Percentiles rank a stretch among this genome's conserved stretches.
These are phyloP conservation scores for Apamea epomidion DNA, from an alignment of 2,888 invertebrate species.

Conservation along the genomic window DNA sequence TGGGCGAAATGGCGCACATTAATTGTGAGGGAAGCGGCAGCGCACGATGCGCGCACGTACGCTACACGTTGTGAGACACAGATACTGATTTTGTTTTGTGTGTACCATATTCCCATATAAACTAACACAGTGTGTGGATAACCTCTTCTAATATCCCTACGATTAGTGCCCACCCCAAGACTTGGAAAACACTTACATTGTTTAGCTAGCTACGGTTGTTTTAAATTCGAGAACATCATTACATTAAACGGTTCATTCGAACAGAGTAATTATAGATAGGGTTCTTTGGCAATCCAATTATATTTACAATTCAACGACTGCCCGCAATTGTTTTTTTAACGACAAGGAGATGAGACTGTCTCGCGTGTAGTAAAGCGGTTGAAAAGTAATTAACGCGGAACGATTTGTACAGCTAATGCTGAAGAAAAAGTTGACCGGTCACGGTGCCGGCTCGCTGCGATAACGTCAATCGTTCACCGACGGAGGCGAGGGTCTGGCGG, in stretches of 20 bases:
- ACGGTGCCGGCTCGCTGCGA: slow-evolving; percentile 70
- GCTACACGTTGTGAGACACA: slow-evolving; percentile 43
- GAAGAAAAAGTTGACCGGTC: slow-evolving; percentile 71
- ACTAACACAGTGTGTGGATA: slow-evolving; percentile 31
- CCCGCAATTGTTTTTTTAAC: slow-evolving; percentile 74
- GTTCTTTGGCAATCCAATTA: slow-evolving; percentile 77
- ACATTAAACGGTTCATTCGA: slow-evolving; percentile 75
- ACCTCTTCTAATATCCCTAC: not conserved
- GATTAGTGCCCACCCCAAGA: not conserved
- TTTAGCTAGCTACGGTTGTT: slow-evolving; percentile 66
- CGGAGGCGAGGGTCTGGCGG: slow-evolving; percentile 61
- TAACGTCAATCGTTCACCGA: slow-evolving; percentile 76
- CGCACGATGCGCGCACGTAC: slow-evolving; percentile 46
- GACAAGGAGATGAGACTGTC: slow-evolving; percentile 74
- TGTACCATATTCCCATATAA: slow-evolving; percentile 55
- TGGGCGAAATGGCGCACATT: slow-evolving; percentile 80
- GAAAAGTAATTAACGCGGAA: slow-evolving; percentile 80
- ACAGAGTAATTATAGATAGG: slow-evolving; percentile 78
- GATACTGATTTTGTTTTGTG: slow-evolving; percentile 67
- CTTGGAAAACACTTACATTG: slow-evolving; percentile 62
- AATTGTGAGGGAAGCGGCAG: slow-evolving; percentile 75
- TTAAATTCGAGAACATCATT: slow-evolving; percentile 75
- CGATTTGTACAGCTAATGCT: slow-evolving; percentile 75
- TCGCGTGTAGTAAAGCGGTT: slow-evolving; percentile 78
- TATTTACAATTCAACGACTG: slow-evolving; percentile 79